Conservation (phyloP, 2,888 invertebrate species). For the Tolmerus cingulatus region DNA sequence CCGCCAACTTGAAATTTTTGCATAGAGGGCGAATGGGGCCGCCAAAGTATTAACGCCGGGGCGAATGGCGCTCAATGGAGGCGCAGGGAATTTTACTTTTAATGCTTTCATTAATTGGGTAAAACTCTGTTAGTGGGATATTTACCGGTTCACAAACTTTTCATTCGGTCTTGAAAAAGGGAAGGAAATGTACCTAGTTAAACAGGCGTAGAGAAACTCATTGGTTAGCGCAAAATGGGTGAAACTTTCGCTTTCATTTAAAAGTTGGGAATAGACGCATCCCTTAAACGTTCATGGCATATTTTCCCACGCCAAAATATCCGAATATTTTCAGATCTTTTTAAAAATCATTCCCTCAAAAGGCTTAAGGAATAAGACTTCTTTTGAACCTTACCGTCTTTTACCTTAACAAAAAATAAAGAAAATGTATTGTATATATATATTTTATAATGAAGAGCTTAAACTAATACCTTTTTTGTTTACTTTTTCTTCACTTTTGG, state of each 20-base stretch:
- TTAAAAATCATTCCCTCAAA: neutral
- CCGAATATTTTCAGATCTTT: neutral
- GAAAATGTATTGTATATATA: too few relatives aligned
- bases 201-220: neutral
- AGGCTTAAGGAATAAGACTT: neutral
- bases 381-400: neutral
- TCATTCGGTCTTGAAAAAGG: neutral
- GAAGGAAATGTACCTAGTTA: neutral
- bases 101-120: neutral
- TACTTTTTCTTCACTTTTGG: neutral
- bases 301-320: neutral
- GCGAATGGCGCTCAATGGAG: neutral
- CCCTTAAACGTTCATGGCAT: neutral
- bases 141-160: neutral
- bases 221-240: neutral
- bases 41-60: neutral
- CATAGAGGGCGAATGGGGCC: neutral
- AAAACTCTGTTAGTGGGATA: neutral
- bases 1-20: neutral
- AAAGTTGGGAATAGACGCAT: neutral
- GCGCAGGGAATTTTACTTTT: neutral
- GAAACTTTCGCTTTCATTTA: neutral
- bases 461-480: neutral
- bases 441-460: neutral
- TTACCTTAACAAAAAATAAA: neutral